Base-by-base conservation (phyloP, 1,140 invertebrate species). In the Trinorchestia longiramus region DNA sequence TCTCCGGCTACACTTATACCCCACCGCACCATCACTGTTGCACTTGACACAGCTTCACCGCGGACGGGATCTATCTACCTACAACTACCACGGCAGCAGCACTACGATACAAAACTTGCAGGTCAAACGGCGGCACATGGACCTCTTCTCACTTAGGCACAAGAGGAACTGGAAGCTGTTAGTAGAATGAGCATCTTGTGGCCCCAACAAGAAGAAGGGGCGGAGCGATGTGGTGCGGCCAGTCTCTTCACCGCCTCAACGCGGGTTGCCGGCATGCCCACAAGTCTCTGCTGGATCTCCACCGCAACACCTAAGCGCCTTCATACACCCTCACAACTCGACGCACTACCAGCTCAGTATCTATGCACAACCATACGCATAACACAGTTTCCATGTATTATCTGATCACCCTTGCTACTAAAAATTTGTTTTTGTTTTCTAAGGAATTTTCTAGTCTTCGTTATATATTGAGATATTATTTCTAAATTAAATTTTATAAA, bases 21-120 rank as follows among this genome's bases (percentile, higher is more conserved):
- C 92, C 92, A 94, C 92, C 92, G 92, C 92, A 94, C 92, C 92
- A 94, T 94, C 92, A 94, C 92, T 94, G 92, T 94, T 94, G 92
- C 92, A 94, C 92, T 94, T 94, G 92, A 94, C 92, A 94, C 92
- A 94, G 44, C 92, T 94, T 94, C 44, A 47, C 92, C 92, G 92
- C 43, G 92, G 92, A 94, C 92, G 92, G 92, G 92, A 94, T 94
- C 92, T 94, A 94, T 43, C 92, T 45, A 94, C 92, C 92, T 94
- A 94, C 92, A 94, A 94, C 92, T 94, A 94, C 92, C 92, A 45
- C 92, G 92, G 44, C 92, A 94, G 92, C 44, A 45, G 44, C 41
- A 43, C 44, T 94, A 94, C 92, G 92, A 47, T n/a, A 45, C 92
- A 45, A n/a, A 94, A 94, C 43, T 45, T 94, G 4, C 11, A 44